Evolutionary conservation across 2,888 invertebrate species (phyloP).

Genomic region (Heliconius ismenius): DNA sequence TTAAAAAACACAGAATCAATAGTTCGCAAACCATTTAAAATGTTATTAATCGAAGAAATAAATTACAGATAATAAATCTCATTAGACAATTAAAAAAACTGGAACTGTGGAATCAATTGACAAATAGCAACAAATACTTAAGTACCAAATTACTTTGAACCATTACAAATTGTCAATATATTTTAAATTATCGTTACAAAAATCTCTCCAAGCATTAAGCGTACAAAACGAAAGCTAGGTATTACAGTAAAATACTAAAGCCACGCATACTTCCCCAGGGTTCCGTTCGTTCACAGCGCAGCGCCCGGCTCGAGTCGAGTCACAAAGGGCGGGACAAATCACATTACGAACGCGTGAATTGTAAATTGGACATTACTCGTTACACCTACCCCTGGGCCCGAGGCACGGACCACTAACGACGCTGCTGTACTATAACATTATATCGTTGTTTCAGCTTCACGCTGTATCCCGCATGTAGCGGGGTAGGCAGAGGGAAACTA

Average conservation of each 20-base stretch:
- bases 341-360: slow-evolving; percentile 79
- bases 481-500: too few relatives aligned
- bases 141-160: too few relatives aligned
- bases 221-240: not conserved
- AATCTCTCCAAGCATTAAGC: not conserved
- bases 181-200: not conserved
- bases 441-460: not conserved
- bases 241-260: slow-evolving; percentile 23
- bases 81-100: too few relatives aligned
- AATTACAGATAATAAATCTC: too few relatives aligned
- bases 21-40: not conserved
- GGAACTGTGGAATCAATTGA: too few relatives aligned
- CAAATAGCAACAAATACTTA: too few relatives aligned
- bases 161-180: not conserved
- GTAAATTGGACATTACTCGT: slow-evolving; percentile 81
- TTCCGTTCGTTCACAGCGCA: slow-evolving; percentile 28
- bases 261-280: slow-evolving; percentile 23
- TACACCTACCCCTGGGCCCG: slow-evolving; percentile 58
- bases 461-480: too few relatives aligned
- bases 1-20: not conserved
- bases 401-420: slow-evolving; percentile 45
- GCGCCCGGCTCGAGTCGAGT: slow-evolving; percentile 36
- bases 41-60: not conserved
- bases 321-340: slow-evolving; percentile 79
- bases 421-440: slow-evolving; percentile 34